Conservation (phyloP, 2,797 vertebrate genomes). For the Alcedo atthis region DNA sequence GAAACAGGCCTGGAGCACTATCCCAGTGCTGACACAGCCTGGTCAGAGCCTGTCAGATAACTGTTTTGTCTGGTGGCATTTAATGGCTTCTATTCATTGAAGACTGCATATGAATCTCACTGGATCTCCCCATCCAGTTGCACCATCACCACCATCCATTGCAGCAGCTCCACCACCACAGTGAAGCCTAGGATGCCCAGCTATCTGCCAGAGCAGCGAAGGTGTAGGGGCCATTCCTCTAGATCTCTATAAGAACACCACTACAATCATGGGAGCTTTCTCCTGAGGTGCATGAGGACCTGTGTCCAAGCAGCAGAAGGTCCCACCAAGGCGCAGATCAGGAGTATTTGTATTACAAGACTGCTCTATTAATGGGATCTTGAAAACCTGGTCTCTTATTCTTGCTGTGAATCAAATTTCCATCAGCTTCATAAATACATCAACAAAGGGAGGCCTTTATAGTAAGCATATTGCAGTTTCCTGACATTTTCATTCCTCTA, state of each 20-base stretch:
- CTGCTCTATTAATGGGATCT: not conserved
- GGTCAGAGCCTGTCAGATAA: not conserved
- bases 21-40: accelerated
- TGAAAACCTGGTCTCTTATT: not conserved
- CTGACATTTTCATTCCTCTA: slow-evolving; percentile 78
- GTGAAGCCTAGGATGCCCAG: accelerated
- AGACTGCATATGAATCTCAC: not conserved
- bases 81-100: not conserved
- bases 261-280: not conserved
- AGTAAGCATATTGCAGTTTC: slow-evolving; percentile 66
- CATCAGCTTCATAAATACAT: slow-evolving; percentile 65
- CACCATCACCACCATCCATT: not conserved
- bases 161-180: accelerated
- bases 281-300: not conserved
- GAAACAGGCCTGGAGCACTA: not conserved
- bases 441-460: slow-evolving; percentile 31
- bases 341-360: not conserved
- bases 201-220: not conserved
- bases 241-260: not conserved
- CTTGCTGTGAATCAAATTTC: not conserved
- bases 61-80: not conserved
- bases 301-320: not conserved
- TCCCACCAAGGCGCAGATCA: not conserved
- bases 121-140: not conserved
- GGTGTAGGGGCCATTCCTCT: not conserved